Evolutionary conservation across 2,888 invertebrate species (phyloP).

Genomic region (Mesopsocus fuscifrons): DNA sequence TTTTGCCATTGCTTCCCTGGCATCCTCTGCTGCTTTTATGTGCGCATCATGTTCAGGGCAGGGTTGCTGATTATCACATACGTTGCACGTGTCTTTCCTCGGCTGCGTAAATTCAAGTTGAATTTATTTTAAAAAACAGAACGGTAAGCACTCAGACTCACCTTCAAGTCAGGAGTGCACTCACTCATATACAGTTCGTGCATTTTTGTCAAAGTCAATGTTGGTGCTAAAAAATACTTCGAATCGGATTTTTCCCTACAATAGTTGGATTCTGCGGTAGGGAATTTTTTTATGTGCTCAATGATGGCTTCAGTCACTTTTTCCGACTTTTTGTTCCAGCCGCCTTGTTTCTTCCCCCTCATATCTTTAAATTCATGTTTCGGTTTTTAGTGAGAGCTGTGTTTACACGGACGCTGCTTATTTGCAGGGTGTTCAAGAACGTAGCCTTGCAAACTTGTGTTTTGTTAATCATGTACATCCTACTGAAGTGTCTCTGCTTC

Average conservation of each 20-base stretch:
- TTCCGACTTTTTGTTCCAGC: neutral
- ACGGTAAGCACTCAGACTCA: no score
- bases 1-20: neutral
- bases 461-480: no score
- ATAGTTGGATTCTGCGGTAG: neutral
- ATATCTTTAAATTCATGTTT: neutral
- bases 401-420: neutral
- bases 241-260: neutral
- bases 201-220: neutral
- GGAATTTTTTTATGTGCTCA: neutral
- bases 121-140: no score
- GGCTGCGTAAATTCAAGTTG: no score
- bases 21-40: neutral
- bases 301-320: neutral
- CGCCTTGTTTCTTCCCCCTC: neutral
- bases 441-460: neutral
- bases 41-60: neutral
- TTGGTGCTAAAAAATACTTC: neutral
- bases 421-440: neutral
- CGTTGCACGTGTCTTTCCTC: neutral
- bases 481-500: no score
- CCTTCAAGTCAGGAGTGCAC: no score
- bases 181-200: neutral
- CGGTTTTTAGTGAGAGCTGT: neutral
- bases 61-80: neutral